phyloP scores from a whole-genome alignment of 2,888 invertebrate species.

The Colostygia pectinataria region DNA sequence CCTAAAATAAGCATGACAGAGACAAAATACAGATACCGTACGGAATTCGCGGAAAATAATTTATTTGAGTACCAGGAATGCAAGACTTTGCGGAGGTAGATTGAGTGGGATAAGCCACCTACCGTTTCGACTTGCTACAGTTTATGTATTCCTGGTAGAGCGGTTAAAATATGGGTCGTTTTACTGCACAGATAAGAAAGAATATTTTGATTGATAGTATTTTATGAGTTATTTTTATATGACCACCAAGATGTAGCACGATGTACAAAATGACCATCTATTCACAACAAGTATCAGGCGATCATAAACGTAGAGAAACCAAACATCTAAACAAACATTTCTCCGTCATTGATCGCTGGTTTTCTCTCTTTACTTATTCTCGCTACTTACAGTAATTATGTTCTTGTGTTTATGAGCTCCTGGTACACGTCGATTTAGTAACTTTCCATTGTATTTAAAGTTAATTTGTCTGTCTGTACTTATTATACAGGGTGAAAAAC shows the following conservation, averaged over 20 bases:
- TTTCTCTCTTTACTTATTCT: constrained; percentile 37
- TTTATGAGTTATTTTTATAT: too few relatives aligned
- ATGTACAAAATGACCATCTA: background rate
- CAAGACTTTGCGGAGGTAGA: constrained; percentile 34
- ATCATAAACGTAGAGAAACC: constrained; percentile 28
- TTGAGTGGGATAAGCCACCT: constrained; percentile 35
- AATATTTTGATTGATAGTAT: too few relatives aligned
- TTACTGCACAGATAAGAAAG: too few relatives aligned
- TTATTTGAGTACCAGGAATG: constrained; percentile 52
- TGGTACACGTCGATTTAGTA: constrained; percentile 16
- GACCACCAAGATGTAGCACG: too few relatives aligned
- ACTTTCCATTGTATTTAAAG: constrained; percentile 9
- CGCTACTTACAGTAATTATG: constrained; percentile 24
- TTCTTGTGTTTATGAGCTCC: constrained; percentile 26
- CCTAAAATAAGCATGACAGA: constrained; percentile 7
- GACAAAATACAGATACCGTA: constrained; percentile 46
- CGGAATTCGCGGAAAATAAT: constrained; percentile 53
- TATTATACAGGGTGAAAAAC: too few relatives aligned
- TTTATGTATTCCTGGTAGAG: constrained; percentile 37
- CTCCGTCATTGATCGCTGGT: constrained; percentile 24
- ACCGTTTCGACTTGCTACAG: constrained; percentile 3
- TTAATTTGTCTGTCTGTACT: too few relatives aligned
- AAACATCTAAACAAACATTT: constrained; percentile 24
- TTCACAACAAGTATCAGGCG: constrained; percentile 25
- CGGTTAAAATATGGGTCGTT: too few relatives aligned